Evolutionary conservation across 2,113 vertebrate species (phyloP).

Genomic region (Neopipo cinnamomea): DNA sequence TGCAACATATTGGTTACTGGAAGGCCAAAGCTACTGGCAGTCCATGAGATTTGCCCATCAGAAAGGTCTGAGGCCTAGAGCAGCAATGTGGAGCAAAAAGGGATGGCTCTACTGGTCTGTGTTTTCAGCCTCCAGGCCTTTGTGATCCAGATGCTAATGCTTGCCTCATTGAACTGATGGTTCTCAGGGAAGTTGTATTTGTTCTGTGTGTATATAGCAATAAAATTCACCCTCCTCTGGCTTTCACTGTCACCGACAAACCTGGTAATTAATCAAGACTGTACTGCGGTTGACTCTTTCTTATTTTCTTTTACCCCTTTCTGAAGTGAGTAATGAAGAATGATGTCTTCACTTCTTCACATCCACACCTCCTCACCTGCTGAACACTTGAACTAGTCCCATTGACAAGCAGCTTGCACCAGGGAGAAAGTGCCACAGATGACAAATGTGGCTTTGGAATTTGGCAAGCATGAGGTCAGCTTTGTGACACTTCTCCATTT

Average conservation of each 20-base stretch:
- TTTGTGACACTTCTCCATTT: conserved; percentile 51
- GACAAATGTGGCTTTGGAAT: conserved; percentile 62
- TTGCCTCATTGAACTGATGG: conserved; percentile 23
- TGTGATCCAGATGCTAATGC: not conserved
- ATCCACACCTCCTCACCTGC: conserved; percentile 28
- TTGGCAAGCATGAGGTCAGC: conserved; percentile 13
- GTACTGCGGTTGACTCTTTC: conserved; percentile 15
- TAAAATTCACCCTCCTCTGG: conserved; percentile 20
- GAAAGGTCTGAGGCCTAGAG: not conserved
- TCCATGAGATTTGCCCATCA: not conserved
- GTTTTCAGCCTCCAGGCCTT: conserved; percentile 25
- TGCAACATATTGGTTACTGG: not conserved
- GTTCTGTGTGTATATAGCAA: not conserved
- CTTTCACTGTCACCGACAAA: conserved; percentile 52
- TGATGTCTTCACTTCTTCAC: conserved; percentile 66
- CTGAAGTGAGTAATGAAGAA: conserved; percentile 68
- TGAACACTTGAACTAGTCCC: conserved; percentile 30
- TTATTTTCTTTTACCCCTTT: conserved; percentile 37
- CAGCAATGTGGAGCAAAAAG: not conserved
- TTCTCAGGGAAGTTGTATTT: conserved; percentile 28
- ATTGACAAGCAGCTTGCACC: conserved; percentile 34
- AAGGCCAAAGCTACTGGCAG: not conserved
- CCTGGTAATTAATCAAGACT: conserved; percentile 72
- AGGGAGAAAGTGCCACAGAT: conserved; percentile 39
- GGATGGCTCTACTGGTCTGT: not conserved